Evolutionary conservation across 92 coral and sea anemone species (phyloP).

Genomic region (Epizoanthus illoricatus): DNA sequence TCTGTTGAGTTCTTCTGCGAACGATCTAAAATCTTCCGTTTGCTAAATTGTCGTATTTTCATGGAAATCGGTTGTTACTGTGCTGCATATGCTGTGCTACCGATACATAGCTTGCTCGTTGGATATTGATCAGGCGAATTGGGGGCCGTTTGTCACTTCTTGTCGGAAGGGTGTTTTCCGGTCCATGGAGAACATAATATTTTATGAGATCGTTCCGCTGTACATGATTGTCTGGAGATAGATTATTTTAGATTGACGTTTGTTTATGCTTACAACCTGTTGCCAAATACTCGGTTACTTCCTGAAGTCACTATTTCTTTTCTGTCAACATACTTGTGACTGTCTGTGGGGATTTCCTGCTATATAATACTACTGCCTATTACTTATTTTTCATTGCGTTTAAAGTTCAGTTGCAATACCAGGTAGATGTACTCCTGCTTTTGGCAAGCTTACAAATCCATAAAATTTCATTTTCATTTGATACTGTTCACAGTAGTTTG

Average conservation of each 20-base stretch:
- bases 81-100: background rate
- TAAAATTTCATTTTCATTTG: too few relatives aligned
- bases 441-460: too few relatives aligned
- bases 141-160: background rate
- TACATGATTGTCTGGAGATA: constrained; percentile 7
- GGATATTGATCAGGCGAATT: too few relatives aligned
- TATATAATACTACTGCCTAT: background rate
- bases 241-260: background rate
- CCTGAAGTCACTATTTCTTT: background rate
- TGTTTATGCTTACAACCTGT: background rate
- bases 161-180: constrained; percentile 40
- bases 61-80: background rate
- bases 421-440: background rate
- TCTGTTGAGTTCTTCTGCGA: background rate
- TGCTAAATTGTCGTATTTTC: too few relatives aligned
- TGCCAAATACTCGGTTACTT: background rate
- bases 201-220: background rate
- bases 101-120: background rate
- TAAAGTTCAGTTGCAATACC: background rate
- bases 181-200: background rate
- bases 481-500: too few relatives aligned
- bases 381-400: background rate
- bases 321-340: background rate
- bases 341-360: constrained; percentile 29
- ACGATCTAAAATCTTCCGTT: background rate